These are phyloP conservation scores for Euura lappo DNA, from an alignment of 1,140 invertebrate genomes.

Conservation along the genomic window DNA sequence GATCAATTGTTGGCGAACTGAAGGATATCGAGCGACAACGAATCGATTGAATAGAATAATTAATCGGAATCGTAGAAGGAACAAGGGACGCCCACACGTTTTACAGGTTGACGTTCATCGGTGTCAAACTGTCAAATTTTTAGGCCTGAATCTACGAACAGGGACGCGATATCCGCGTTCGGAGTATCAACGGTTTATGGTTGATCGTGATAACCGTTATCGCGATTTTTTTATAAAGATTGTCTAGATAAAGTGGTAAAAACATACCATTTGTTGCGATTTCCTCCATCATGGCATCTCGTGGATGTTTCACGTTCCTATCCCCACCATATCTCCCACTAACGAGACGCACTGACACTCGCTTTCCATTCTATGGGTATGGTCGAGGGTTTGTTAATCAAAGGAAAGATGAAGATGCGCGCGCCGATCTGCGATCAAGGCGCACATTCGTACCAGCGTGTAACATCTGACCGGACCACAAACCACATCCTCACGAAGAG, in stretches of 20 bases:
- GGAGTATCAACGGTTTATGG: background rate
- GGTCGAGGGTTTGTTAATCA: too few species aligned
- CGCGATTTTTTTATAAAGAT: constrained; percentile 15
- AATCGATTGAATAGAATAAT: background rate
- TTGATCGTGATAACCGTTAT: background rate
- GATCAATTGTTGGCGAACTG: background rate
- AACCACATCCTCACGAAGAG: too few species aligned
- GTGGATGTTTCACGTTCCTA: background rate
- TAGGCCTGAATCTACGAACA: constrained; percentile 8
- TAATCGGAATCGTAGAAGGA: background rate
- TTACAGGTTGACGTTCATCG: background rate
- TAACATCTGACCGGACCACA: too few species aligned
- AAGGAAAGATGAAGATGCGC: too few species aligned
- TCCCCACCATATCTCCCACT: background rate
- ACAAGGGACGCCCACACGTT: background rate
- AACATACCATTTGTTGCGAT: constrained; percentile 47
- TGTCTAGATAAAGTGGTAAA: constrained; percentile 17
- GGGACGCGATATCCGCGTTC: background rate
- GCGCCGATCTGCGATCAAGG: too few species aligned
- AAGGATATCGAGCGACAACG: background rate
- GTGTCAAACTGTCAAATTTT: constrained; percentile 4
- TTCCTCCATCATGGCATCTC: constrained; percentile 53
- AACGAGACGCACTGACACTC: too few species aligned
- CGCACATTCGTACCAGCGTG: too few species aligned
- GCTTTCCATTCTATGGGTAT: too few species aligned